phyloP scores from a whole-genome alignment of 37 sponge, comb jelly and placozoan species.

The Mnemiopsis leidyi region DNA sequence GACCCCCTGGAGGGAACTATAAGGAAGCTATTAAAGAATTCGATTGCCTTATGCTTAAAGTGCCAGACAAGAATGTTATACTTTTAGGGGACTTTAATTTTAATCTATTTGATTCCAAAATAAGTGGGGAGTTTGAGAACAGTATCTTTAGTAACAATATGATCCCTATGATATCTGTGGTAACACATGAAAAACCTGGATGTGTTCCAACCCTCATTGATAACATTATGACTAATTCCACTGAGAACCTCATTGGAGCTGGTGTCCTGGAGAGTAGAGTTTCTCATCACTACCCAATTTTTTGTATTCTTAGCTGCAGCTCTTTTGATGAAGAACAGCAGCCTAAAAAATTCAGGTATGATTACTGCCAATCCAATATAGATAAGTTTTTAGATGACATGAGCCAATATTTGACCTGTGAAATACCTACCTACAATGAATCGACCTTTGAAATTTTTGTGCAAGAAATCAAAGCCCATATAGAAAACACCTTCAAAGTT shows the following conservation, averaged over 20 bases:
- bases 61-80: too few relatives aligned
- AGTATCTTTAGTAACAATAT: not conserved
- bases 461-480: not conserved
- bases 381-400: not conserved
- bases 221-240: not conserved
- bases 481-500: not conserved
- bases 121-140: not conserved
- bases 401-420: not conserved
- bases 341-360: not conserved
- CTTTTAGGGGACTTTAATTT: too few relatives aligned
- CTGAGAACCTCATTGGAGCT: not conserved
- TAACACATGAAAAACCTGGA: not conserved
- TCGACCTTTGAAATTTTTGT: not conserved
- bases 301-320: not conserved
- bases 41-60: not conserved
- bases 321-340: not conserved
- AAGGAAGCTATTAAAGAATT: not conserved
- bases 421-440: not conserved
- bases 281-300: not conserved
- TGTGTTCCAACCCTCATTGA: not conserved
- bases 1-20: not conserved
- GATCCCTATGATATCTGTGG: not conserved
- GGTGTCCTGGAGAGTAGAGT: not conserved
- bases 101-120: not conserved
- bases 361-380: not conserved